A percentile compares a stretch with the other conserved stretches of the same genome.
phyloP scores from a whole-genome alignment of 2,888 invertebrate genomes.

The Thumatha senex region DNA sequence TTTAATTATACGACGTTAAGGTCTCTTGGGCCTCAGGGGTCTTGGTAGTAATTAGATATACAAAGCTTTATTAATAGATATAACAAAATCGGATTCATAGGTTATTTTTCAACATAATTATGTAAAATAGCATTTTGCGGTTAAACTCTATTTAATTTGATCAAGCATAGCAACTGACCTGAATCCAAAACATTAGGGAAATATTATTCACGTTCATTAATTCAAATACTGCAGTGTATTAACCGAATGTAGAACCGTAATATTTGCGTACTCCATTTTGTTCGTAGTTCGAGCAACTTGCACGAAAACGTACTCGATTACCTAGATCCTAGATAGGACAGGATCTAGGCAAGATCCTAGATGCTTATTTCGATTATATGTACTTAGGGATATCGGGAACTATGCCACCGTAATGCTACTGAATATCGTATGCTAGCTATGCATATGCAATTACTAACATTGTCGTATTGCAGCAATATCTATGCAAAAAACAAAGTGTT shows the following conservation, averaged over 20 bases:
- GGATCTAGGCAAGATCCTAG: constrained; percentile 57
- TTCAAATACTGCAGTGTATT: constrained; percentile 16
- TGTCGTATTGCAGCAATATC: constrained; percentile 5
- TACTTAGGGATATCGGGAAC: constrained; percentile 47
- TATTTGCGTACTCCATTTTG: constrained; percentile 12
- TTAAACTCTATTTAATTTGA: background rate
- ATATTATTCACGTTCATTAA: constrained; percentile 9
- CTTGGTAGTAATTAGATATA: too few relatives aligned
- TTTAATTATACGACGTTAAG: too few relatives aligned
- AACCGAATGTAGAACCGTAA: constrained; percentile 18
- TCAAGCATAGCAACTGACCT: background rate
- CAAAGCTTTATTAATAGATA: too few relatives aligned
- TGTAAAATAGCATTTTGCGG: background rate
- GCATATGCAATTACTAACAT: constrained; percentile 21
- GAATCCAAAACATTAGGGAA: constrained; percentile 1
- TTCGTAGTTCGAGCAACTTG: constrained; percentile 33
- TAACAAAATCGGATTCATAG: too few relatives aligned
- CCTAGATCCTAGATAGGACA: constrained; percentile 59
- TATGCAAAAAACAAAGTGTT: too few relatives aligned
- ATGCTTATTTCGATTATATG: constrained; percentile 66
- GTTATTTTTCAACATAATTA: background rate
- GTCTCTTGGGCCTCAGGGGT: too few relatives aligned
- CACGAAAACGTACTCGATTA: constrained; percentile 43
- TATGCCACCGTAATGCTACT: constrained; percentile 36
- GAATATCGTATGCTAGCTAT: constrained; percentile 25